Evolutionary conservation across 2,113 vertebrate species (phyloP), one percentile per base, ranked within the genome.

Genomic region (Platanista minor): DNA sequence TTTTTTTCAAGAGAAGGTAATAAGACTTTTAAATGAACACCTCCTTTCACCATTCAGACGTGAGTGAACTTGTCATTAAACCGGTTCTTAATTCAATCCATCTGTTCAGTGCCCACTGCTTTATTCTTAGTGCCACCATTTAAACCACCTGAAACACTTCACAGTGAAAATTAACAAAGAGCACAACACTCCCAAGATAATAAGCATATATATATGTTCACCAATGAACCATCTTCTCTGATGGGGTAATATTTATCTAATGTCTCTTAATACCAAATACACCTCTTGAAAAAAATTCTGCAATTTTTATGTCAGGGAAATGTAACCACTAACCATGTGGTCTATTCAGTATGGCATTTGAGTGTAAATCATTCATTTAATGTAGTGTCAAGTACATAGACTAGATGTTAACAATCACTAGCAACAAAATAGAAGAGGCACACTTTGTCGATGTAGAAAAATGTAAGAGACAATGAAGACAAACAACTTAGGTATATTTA

Each of bases 31-130:
- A 97, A 69, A 97, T 96, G 31, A 98, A 92, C 98, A 95, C 94
- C 92, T 97, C 43, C 98, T 98, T 98, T 97, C 96, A 98, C 77
- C 94, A 43, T 97, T 97, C 96, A 98, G 43, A 97, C 43, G 87
- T 96, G 66, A 96, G 94, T 96, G 93, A 97, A 97, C 27, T 98
- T 98, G 95, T 92, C 97, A 97, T 83, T 2, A 8, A 97, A 98
- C 71, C 2, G 27, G 0, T 49, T 96, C 96, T 98, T 98, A 98
- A 98, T 98, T 98, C 83, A 93, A 41, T 93, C 96, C 75, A 96
- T 97, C 97, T 98, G 77, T 97, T 95, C 71, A 92, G 3, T 95
- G 80, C n/a, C 43, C 81, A 71, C 49, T 90, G 94, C 46, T 96
- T 84, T 95, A 96, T 96, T 88, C 96, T 97, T 96, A 91, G 81